phyloP scores from a whole-genome alignment of 1,140 invertebrate species.

The Holcopasites calliopsidis region DNA sequence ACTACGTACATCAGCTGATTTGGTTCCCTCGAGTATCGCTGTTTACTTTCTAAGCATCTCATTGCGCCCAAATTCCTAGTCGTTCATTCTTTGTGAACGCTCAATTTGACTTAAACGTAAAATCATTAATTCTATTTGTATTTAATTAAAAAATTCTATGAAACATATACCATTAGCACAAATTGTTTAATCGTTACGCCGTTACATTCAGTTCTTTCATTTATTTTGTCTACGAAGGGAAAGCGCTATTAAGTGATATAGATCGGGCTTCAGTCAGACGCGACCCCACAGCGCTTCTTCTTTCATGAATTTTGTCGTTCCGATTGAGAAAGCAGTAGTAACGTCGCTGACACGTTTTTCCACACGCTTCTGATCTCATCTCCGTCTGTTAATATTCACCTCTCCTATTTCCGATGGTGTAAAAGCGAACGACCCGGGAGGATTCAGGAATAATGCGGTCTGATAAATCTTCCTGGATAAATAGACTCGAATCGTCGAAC shows the following conservation, averaged over 20 bases:
- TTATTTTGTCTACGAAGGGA: too few relatives aligned
- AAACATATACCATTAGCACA: not conserved
- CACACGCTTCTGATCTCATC: constrained; percentile 15
- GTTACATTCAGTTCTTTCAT: too few relatives aligned
- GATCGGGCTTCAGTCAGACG: not conserved
- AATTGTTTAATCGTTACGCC: not conserved
- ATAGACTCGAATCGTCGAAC: not conserved
- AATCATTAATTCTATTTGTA: not conserved
- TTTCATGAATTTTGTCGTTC: not conserved
- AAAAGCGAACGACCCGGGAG: constrained; percentile 17
- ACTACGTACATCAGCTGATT: not conserved
- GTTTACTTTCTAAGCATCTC: not conserved
- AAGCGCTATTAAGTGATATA: not conserved
- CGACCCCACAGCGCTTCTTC: not conserved
- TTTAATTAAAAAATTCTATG: not conserved
- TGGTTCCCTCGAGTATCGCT: not conserved
- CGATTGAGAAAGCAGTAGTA: not conserved
- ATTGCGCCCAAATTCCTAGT: rapidly evolving
- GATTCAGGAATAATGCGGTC: not conserved
- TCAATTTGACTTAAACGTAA: not conserved
- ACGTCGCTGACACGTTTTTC: constrained; percentile 18
- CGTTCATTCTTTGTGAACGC: not conserved
- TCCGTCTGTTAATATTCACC: constrained; percentile 50
- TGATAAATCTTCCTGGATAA: not conserved
- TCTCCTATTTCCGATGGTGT: not conserved